phyloP scores from a whole-genome alignment of 2,113 vertebrate species.

The Romanogobio albipinnatus region DNA sequence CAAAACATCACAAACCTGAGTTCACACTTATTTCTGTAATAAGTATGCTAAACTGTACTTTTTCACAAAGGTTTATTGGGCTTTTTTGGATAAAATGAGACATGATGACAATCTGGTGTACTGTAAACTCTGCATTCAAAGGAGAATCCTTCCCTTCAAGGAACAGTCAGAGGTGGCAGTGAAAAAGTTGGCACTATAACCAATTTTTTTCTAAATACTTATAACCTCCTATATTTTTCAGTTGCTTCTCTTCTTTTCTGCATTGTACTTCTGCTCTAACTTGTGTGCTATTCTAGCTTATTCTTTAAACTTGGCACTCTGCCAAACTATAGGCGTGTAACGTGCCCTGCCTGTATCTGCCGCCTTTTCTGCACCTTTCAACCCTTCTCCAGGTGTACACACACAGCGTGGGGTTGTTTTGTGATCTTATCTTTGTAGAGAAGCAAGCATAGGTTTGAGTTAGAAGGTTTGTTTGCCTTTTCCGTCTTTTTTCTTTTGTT shows the following conservation, averaged over 20 bases:
- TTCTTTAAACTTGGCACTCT: background rate
- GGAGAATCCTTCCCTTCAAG: background rate
- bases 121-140: background rate
- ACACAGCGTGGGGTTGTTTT: slow-evolving; percentile 43
- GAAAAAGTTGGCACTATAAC: background rate
- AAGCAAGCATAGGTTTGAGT: background rate
- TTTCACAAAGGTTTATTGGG: background rate
- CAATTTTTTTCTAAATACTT: background rate
- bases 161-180: background rate
- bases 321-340: slow-evolving; percentile 19
- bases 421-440: slow-evolving; percentile 65
- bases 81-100: background rate
- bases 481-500: slow-evolving; percentile 25
- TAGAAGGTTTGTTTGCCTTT: slow-evolving; percentile 9
- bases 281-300: too few relatives aligned
- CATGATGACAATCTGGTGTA: background rate
- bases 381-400: slow-evolving; percentile 58
- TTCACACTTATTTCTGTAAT: background rate
- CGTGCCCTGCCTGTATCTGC: background rate
- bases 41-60: background rate
- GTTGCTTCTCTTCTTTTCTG: background rate
- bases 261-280: background rate
- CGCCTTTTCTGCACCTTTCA: slow-evolving; percentile 16
- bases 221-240: too few relatives aligned
- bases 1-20: background rate